Evolutionary conservation across 64 coral and sea anemone species (phyloP).

Genomic region (Pocillopora verrucosa): DNA sequence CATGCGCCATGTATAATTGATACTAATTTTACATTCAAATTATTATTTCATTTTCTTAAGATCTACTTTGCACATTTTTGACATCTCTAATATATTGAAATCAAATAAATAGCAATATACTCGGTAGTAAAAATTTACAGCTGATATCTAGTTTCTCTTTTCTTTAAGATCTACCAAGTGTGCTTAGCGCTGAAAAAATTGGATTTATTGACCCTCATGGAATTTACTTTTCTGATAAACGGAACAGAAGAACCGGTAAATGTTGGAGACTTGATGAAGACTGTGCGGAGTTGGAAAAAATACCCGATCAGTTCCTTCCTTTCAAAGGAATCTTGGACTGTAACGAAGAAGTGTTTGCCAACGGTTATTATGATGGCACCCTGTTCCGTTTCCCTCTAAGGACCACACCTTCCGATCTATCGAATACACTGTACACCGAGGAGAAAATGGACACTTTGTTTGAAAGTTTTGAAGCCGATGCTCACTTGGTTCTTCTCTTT

Average conservation of each 20-base stretch:
- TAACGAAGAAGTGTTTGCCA: conserved; percentile 40
- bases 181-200: conserved; percentile 58
- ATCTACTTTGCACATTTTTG: no score
- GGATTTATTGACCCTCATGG: conserved; percentile 83
- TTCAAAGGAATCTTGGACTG: conserved; percentile 83
- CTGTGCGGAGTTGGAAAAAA: conserved; percentile 11
- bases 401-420: conserved; percentile 75
- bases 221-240: conserved; percentile 53
- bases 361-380: conserved; percentile 73
- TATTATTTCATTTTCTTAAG: no score
- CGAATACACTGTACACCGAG: conserved; percentile 72
- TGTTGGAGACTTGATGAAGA: conserved; percentile 19
- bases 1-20: no score
- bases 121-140: not conserved
- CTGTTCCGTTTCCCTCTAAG: conserved; percentile 94
- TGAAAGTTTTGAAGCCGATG: conserved; percentile 79
- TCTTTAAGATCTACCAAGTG: conserved; percentile 79
- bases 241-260: conserved; percentile 54
- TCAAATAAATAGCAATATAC: not conserved
- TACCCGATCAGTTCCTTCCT: conserved; percentile 77
- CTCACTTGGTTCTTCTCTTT: conserved; percentile 74
- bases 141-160: not conserved
- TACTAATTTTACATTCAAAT: no score
- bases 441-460: conserved; percentile 75
- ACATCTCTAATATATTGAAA: no score